Base-by-base conservation (phyloP, 2,888 invertebrate genomes). In the Geophilus truncorum region DNA sequence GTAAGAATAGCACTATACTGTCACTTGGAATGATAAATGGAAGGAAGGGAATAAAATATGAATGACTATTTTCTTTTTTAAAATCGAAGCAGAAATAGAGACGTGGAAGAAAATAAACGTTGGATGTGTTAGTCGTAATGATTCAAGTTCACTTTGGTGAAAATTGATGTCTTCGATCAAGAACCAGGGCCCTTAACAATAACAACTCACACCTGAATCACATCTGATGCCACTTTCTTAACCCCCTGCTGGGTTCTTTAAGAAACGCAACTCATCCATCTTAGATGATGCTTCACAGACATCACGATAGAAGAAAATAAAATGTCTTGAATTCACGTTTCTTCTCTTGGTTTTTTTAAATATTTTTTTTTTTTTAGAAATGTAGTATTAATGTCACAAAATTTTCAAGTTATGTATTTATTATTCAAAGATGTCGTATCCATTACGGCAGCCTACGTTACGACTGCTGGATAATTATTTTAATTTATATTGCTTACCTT, bases 221-320 rank as follows among this genome's bases (percentile, higher is more conserved):
- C 70, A 28, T 70, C 70, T 70, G 28, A 70, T 70, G 70, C 70
- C 70, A 70, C 28, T 70, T 15, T 15, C 70, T 15, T 4, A 23
- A 28, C 70, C 70, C 70, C 70, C 70, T 70, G n/a, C 70, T 70
- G 70, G 12, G 28, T 70, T 70, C 70, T 70, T 12, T 70, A n/a
- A 28, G 70, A 70, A 70, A 70, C 28, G 70, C 70, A 70, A 70
- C 70, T 70, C 70, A 70, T 70, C 70, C 70, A 70, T 70, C 70
- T 70, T 25, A 10, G 70, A 25, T 28, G 70, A 70, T 28, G 28
- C 28, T 70, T 70, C 70, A 70, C 70, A 70, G 28, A 70, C 70
- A 12, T 70, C 28, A 6, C 70, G 28, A 9, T 70, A n/a, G 25
- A 70, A 70, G 25, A 23, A 70, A 70, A n/a, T n/a, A 70, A 70